Evolutionary conservation across 2,797 vertebrate genomes (phyloP).

Genomic region (Hydrolagus colliei): DNA sequence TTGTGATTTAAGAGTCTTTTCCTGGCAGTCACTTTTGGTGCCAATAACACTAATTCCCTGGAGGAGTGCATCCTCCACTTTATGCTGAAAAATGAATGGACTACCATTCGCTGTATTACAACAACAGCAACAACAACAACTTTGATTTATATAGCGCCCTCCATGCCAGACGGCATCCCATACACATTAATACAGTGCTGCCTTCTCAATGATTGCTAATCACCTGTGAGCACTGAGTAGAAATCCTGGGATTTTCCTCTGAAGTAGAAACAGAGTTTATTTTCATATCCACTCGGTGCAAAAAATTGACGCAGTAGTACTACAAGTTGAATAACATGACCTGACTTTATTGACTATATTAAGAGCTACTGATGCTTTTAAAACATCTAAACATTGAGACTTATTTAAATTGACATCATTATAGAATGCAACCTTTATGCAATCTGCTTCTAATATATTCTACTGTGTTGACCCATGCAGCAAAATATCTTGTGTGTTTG

Average conservation of each 20-base stretch:
- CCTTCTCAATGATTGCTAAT: no score
- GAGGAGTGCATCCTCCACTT: no score
- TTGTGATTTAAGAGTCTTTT: no score
- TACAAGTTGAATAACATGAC: neutral
- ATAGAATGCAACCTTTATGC: neutral
- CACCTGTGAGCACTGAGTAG: neutral
- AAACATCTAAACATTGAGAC: neutral
- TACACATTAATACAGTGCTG: no score
- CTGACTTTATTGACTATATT: no score
- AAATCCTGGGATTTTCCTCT: neutral
- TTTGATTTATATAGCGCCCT: no score
- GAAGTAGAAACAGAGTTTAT: neutral
- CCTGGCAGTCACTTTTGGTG: no score
- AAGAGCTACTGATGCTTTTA: neutral
- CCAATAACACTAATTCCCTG: no score
- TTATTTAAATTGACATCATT: neutral
- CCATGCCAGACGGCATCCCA: no score
- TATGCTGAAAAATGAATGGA: neutral
- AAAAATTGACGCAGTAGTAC: neutral
- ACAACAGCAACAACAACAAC: no score
- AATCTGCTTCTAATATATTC: conserved; percentile 12
- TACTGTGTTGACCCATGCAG: neutral
- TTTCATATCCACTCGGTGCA: neutral
- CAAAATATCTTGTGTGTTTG: neutral
- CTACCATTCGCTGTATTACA: neutral